A percentile compares a stretch with the other conserved stretches of the same genome.
These are phyloP conservation scores for Eupithecia vulgata DNA, from an alignment of 2,888 invertebrate genomes.

Conservation along the genomic window DNA sequence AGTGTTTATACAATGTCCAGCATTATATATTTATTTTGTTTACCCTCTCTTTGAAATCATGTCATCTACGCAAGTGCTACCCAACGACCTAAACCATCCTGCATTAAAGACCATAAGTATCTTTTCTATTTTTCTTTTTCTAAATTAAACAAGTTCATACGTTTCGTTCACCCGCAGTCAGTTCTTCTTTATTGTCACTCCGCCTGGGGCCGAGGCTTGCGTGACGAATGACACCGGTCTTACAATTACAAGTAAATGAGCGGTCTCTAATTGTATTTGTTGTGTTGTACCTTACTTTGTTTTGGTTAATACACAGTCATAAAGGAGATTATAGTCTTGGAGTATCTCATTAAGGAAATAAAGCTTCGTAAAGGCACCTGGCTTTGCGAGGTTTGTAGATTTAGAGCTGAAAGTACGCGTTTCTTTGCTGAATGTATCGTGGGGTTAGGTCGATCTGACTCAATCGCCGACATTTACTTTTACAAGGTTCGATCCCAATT, in stretches of 20 bases:
- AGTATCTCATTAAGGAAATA: not conserved
- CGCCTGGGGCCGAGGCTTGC: constrained; percentile 19
- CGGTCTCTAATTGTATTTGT: constrained; percentile 27
- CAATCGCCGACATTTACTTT: not conserved
- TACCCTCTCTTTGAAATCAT: not conserved
- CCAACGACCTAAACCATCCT: not conserved
- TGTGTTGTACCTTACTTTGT: constrained; percentile 19
- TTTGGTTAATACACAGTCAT: constrained; percentile 9
- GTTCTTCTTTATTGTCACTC: constrained; percentile 9
- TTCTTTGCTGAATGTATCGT: not conserved
- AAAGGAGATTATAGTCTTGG: constrained; percentile 1
- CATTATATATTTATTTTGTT: too few species aligned
- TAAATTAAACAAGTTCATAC: constrained; percentile 1
- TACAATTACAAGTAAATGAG: constrained; percentile 34
- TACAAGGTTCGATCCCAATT: not conserved
- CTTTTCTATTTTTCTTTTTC: not conserved
- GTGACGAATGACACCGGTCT: constrained; percentile 28
- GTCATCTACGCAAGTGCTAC: not conserved
- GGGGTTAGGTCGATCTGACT: not conserved
- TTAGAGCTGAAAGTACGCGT: not conserved
- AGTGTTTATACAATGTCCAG: too few species aligned
- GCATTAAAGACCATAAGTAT: not conserved
- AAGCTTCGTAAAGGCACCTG: constrained; percentile 1
- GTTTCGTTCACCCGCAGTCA: not conserved
- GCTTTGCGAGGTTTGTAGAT: not conserved